Conservation (phyloP, 2,797 vertebrate species). For the Distichodus sexfasciatus region DNA sequence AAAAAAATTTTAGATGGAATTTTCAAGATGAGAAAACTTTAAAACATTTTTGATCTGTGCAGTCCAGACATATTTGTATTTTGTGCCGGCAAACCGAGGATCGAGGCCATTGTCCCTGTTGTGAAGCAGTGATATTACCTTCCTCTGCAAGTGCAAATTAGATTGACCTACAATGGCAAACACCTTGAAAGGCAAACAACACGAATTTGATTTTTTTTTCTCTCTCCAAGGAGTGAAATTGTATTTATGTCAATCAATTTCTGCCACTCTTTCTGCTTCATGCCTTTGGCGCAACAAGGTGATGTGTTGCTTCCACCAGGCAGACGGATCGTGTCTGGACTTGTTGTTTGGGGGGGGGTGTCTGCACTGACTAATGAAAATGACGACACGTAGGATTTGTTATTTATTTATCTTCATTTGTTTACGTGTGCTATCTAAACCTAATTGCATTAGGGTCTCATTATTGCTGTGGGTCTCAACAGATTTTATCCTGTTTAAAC, state of each 20-base stretch:
- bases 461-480: conserved; percentile 33
- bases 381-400: conserved; percentile 31
- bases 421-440: conserved; percentile 49
- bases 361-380: conserved; percentile 34
- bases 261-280: neutral
- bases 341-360: neutral
- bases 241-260: conserved; percentile 32
- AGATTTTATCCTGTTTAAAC: conserved; percentile 52
- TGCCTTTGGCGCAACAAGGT: neutral
- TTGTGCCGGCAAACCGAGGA: neutral
- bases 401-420: conserved; percentile 52
- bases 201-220: conserved; percentile 32
- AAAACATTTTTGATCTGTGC: too few species aligned
- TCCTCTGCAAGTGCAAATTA: conserved; percentile 33
- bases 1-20: too few species aligned
- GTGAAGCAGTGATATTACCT: conserved; percentile 11
- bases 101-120: conserved; percentile 2
- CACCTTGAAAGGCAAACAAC: conserved; percentile 17
- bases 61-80: neutral
- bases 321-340: conserved; percentile 5
- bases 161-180: conserved; percentile 37
- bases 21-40: too few species aligned
- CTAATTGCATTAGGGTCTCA: conserved; percentile 45
- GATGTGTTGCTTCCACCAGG: neutral
- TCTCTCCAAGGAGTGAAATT: conserved; percentile 22